Evolutionary conservation across 2,797 vertebrate genomes (phyloP).

Genomic region (Tapirus indicus): DNA sequence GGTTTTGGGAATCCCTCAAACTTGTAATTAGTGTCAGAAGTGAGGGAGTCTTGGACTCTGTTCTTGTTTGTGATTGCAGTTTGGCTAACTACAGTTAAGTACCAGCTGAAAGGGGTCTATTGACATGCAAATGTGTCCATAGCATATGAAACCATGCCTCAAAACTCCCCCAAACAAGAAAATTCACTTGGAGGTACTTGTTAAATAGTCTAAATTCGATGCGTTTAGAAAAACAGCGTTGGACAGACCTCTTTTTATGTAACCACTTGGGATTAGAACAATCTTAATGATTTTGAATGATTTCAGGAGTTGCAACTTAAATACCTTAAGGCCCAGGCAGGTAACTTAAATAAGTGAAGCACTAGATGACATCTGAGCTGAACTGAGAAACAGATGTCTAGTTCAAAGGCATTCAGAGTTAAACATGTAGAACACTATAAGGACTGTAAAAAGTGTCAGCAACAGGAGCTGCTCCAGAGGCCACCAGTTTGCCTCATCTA

Average conservation of each 20-base stretch:
- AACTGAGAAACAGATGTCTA: background rate
- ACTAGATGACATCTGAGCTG: no score
- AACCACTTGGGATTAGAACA: background rate
- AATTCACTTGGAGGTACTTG: background rate
- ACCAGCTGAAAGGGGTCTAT: background rate
- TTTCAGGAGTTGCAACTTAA: background rate
- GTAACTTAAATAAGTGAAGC: background rate
- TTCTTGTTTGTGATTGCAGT: background rate
- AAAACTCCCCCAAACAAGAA: background rate
- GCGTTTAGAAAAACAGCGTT: background rate
- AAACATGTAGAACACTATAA: background rate
- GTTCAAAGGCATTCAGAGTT: background rate
- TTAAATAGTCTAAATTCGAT: background rate
- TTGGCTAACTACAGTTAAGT: background rate
- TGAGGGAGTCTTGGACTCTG: background rate
- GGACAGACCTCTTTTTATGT: background rate
- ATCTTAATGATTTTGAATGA: constrained; percentile 29
- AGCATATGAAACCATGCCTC: background rate
- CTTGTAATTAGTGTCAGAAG: background rate
- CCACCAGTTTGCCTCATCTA: background rate
- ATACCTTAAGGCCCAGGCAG: background rate
- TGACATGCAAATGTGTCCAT: background rate
- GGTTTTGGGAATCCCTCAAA: background rate
- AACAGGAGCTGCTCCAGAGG: background rate
- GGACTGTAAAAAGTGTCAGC: background rate